Base-by-base conservation (phyloP, 2,113 vertebrate species). In the Probosciger aterrimus region DNA sequence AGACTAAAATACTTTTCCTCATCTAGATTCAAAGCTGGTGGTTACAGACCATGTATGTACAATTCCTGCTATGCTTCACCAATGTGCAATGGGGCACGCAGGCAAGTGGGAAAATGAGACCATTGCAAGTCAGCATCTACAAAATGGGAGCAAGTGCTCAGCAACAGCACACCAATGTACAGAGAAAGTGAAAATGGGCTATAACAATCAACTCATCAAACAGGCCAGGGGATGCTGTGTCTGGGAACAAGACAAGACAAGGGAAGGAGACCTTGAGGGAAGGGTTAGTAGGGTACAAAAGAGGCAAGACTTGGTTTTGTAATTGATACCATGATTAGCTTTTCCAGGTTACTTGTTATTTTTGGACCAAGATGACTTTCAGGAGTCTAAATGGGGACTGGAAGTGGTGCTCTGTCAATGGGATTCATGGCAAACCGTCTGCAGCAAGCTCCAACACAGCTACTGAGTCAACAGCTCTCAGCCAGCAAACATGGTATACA, bases 291-390 rank as follows among this genome's bases (percentile, higher is more conserved):
- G 24, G 30, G 25, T 27, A 70, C 64, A 67, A 52, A n/a, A 69
- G 57, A 67, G 44, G 50, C 18, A 59, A 91, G 41, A 59, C 4
- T 52, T 82, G 46, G 8, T 68, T 92, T 96, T 95, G 46, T 49
- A 88, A 53, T 9, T 55, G 63, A 94, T 90, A 86, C 28, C 90
- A 31, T 1, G 3, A 91, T 62, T 92, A 95, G 11, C 31, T 77
- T 97, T 87, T 93, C 78, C 88, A 90, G 82, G 62, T 88, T 76
- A 92, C n/a, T 67, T 62, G 14, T 55, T 90, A 82, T 37, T 96
- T 90, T 91, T 88, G 90, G 79, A 95, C 41, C 25, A 89, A 75
- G 53, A 10, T 78, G 46, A 30, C 50, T 70, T 83, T 43, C 30
- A 77, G 77, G 64, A 95, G 62, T 60, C 65, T 70, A 86, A 30